Conservation (phyloP, 2,113 vertebrate genomes). For the Strix uralensis region DNA sequence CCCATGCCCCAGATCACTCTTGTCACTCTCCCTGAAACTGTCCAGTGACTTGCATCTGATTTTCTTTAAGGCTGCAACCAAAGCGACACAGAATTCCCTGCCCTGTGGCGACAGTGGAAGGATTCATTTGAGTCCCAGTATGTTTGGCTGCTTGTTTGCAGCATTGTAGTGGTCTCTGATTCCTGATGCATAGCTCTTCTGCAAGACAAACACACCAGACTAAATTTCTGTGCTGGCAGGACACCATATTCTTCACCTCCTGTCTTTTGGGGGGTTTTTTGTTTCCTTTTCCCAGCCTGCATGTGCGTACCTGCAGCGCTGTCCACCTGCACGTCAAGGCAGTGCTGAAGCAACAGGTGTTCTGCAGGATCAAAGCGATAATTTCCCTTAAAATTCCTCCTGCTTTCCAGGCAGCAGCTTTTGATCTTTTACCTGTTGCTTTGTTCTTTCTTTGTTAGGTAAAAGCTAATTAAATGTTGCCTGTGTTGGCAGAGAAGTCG, state of each 20-base stretch:
- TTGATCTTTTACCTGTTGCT: not conserved
- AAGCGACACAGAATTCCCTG: not conserved
- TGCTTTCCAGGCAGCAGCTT: not conserved
- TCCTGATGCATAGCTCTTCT: not conserved
- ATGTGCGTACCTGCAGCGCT: rapidly evolving
- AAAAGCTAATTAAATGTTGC: not conserved
- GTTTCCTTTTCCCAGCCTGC: not conserved
- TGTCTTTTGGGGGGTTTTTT: no score
- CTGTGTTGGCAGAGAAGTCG: not conserved
- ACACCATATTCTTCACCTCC: not conserved
- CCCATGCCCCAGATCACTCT: not conserved
- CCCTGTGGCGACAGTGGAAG: not conserved
- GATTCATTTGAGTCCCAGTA: not conserved
- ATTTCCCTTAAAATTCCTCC: not conserved
- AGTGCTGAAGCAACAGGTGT: not conserved
- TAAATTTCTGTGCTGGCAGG: not conserved
- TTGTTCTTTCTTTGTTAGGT: not conserved
- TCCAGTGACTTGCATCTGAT: not conserved
- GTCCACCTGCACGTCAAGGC: not conserved
- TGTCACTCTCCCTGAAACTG: not conserved
- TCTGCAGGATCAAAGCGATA: not conserved
- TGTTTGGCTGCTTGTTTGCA: not conserved
- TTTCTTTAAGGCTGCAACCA: not conserved
- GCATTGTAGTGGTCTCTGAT: not conserved
- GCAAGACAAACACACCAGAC: not conserved